Base-by-base conservation (phyloP, 2,888 invertebrate genomes). In the Macrophya alboannulata region DNA sequence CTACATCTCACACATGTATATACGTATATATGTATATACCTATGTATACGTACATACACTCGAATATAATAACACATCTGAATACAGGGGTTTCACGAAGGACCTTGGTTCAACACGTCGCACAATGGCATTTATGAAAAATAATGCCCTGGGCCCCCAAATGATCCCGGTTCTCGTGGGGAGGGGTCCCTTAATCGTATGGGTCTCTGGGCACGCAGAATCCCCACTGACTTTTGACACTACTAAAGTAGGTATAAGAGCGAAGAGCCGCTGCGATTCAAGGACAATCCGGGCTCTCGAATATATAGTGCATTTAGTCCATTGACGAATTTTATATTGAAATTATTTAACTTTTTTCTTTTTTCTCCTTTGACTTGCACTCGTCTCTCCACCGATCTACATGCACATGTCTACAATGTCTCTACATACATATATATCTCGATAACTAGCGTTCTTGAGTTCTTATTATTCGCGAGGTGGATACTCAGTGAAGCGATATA, bases 261-360 rank as follows among this genome's bases (percentile, higher is more conserved):
- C n/a, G 43, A 74, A 21, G 25, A 21, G 25, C 74, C 45, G 43
- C 25, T 74, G 45, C 31, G 74, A 51, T 55, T 55, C 51, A n/a
- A 77, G 77, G 77, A 77, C 77, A 77, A 77, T 77, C 77, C 77
- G 77, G 77, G 77, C 55, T 31, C 77, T 77, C 51, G n/a, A n/a
- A 37, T 17, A n/a, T n/a, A 15, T 17, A 55, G 72, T 43, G n/a
- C 10, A 31, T n/a, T n/a, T n/a, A n/a, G n/a, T 55, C 51, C 48
- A 51, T 77, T 55, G 55, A 77, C 72, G 12, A 74, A 21, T 74
- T 45, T 74, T n/a, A 77, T 55, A 51, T n/a, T 17, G 31, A 10
- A 31, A 77, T 55, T 15, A 77, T 51, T 51, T 17, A 17, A 17
- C 10, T 21, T 76, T 76, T 48, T 12, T 15, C 12, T 55, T 37